These are phyloP conservation scores for Sinocyclocheilus anshuiensis DNA, from an alignment of 2,113 vertebrate species.

Conservation along the genomic window DNA sequence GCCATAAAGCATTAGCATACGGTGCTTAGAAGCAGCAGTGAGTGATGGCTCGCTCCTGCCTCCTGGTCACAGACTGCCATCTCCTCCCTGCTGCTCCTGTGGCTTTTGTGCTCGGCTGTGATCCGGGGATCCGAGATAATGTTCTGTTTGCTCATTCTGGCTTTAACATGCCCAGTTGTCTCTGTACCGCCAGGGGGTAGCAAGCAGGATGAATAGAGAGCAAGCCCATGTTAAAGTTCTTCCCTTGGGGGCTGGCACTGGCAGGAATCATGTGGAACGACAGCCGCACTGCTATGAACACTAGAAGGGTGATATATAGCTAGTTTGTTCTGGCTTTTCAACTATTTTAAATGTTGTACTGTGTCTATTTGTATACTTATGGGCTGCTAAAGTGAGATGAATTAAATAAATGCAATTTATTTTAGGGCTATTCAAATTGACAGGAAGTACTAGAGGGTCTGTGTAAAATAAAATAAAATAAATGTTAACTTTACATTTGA, in stretches of 20 bases:
- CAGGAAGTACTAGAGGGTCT: not conserved
- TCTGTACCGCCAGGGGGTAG: conserved; percentile 33
- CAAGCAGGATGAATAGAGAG: conserved; percentile 38
- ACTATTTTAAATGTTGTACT: not conserved
- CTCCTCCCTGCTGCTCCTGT: conserved; percentile 25
- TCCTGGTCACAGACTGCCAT: conserved; percentile 27
- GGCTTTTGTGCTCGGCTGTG: conserved; percentile 30
- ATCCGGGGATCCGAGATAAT: conserved; percentile 48
- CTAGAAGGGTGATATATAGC: not conserved
- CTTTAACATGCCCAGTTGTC: conserved; percentile 38
- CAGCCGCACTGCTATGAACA: conserved; percentile 1
- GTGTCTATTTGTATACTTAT: not conserved
- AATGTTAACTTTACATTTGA: not conserved
- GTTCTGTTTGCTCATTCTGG: conserved; percentile 42
- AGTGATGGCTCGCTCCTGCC: conserved; percentile 15
- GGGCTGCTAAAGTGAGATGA: not conserved
- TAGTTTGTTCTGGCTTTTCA: not conserved
- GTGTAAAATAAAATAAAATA: not conserved
- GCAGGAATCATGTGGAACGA: conserved; percentile 9
- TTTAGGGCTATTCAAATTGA: not conserved
- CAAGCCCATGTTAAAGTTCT: conserved; percentile 36
- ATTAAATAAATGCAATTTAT: not conserved
- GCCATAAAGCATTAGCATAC: conserved; percentile 26
- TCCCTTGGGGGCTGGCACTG: conserved; percentile 13
- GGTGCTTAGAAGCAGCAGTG: not conserved